These are phyloP conservation scores for Triops longicaudatus DNA, from an alignment of 1,140 invertebrate genomes.

Conservation along the genomic window DNA sequence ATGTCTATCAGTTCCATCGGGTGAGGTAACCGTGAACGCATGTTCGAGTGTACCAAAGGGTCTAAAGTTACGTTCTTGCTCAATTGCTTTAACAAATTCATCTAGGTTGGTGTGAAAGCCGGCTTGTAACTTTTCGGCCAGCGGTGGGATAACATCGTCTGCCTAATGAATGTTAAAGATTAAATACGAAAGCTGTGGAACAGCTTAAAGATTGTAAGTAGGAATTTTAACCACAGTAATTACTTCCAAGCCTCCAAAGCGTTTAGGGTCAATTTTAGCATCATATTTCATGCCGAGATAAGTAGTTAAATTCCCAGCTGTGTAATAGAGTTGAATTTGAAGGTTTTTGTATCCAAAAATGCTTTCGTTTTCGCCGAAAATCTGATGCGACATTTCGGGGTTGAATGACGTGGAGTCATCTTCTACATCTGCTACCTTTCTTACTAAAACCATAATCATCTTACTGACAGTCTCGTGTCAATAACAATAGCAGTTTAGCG, in stretches of 20 bases:
- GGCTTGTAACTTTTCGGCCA: constrained; percentile 48
- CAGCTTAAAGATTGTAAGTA: background rate
- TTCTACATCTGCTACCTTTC: constrained; percentile 57
- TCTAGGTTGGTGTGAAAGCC: constrained; percentile 58
- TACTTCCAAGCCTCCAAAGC: constrained; percentile 36
- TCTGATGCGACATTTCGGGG: constrained; percentile 86
- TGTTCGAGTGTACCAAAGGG: constrained; percentile 61
- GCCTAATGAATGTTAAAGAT: constrained; percentile 45
- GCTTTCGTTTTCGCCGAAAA: constrained; percentile 83
- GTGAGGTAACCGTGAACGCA: constrained; percentile 40
- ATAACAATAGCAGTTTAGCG: too few species aligned
- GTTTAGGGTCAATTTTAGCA: constrained; percentile 49
- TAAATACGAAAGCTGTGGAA: constrained; percentile 36
- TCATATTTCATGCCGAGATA: constrained; percentile 57
- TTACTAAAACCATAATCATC: constrained; percentile 46
- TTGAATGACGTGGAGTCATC: constrained; percentile 61
- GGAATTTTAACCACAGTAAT: background rate
- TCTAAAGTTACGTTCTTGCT: constrained; percentile 60
- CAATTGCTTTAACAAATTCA: constrained; percentile 54
- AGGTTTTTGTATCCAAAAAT: constrained; percentile 89
- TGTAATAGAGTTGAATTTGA: constrained; percentile 68
- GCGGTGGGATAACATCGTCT: constrained; percentile 67
- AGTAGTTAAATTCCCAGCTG: constrained; percentile 65
- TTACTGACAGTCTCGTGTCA: constrained; percentile 14
- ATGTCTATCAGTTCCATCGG: constrained; percentile 37